Conservation (phyloP, 2,888 invertebrate species). For the Agonopterix arenella region DNA sequence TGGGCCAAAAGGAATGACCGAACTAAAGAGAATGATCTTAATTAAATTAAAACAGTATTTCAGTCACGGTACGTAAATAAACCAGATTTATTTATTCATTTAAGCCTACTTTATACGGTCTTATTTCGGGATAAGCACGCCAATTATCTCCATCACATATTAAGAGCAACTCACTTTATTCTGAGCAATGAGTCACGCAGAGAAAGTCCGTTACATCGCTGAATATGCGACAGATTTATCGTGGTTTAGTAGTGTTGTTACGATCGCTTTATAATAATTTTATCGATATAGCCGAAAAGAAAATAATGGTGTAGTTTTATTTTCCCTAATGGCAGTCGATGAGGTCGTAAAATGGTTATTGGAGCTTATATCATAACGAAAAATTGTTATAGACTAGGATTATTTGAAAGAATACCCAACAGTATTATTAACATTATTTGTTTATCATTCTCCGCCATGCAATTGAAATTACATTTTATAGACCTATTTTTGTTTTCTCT, state of each 20-base stretch:
- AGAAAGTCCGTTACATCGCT: constrained; percentile 74
- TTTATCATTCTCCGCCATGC: too few relatives aligned
- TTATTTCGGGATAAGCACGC: constrained; percentile 65
- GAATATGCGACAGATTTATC: constrained; percentile 77
- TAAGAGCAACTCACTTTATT: constrained; percentile 66
- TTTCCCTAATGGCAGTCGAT: not conserved
- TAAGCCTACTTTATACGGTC: constrained; percentile 36
- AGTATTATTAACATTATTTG: too few relatives aligned
- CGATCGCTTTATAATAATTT: not conserved
- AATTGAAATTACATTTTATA: too few relatives aligned
- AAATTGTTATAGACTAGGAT: not conserved
- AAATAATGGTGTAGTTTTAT: not conserved
- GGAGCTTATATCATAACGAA: not conserved
- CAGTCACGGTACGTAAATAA: not conserved
- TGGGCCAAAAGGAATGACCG: too few relatives aligned
- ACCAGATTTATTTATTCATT: constrained; percentile 18
- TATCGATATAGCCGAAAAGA: not conserved
- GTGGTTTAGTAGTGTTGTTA: constrained; percentile 49
- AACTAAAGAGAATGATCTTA: too few relatives aligned
- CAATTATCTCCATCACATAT: constrained; percentile 72
- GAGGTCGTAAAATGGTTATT: not conserved
- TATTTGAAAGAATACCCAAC: too few relatives aligned
- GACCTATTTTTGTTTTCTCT: too few relatives aligned
- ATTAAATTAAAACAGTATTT: too few relatives aligned
- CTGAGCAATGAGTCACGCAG: constrained; percentile 68